Base-by-base conservation (phyloP, 1,140 invertebrate genomes). In the Calliopsis andreniformis region DNA sequence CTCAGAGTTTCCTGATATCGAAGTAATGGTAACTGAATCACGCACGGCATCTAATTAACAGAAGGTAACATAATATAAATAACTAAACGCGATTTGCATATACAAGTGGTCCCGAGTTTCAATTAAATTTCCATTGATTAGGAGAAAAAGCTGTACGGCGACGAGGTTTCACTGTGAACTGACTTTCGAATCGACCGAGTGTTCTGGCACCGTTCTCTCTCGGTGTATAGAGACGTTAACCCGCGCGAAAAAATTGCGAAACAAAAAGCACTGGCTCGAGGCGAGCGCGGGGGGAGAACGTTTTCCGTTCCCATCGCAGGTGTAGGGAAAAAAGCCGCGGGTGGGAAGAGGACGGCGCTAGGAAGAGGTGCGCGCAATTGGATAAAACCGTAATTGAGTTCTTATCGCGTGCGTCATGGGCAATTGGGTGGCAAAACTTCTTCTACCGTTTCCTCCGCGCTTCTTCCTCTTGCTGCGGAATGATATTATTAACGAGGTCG, bases 311-410 rank as follows among this genome's bases (percentile, higher is more conserved):
- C 42, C 58, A 55, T 62, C 39, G 75, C 32, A 53, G 47, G 32
- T 28, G 51, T 10, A 4, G 1, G 32, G 2, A 56, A 32, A 64
- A 72, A 62, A 20, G 25, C n/a, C 30, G 55, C n/a, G 20, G 16
- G 2, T 10, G n/a, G 23, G 45, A 42, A 12, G 42, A 20, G 42
- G n/a, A 28, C 43, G 42, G 69, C 47, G 66, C 25, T 25, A 61
- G 55, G 61, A 72, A 68, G 61, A 72, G 39, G 42, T 49, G 10
- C 42, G 51, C 58, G 62, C 79, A 84, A 86, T 82, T 76, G 82
- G 56, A 86, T 76, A 64, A 82, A 82, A 82, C 76, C 64, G 76
- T 86, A 86, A 86, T 86, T 79, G 82, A 84, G 77, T 86, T 84
- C 72, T 84, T 86, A 84, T 82, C 70, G 67, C 70, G 66, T 47